Evolutionary conservation across 2,888 invertebrate species (phyloP), one percentile per base, ranked within the genome.

Genomic region (Drosophila tanythrix): DNA sequence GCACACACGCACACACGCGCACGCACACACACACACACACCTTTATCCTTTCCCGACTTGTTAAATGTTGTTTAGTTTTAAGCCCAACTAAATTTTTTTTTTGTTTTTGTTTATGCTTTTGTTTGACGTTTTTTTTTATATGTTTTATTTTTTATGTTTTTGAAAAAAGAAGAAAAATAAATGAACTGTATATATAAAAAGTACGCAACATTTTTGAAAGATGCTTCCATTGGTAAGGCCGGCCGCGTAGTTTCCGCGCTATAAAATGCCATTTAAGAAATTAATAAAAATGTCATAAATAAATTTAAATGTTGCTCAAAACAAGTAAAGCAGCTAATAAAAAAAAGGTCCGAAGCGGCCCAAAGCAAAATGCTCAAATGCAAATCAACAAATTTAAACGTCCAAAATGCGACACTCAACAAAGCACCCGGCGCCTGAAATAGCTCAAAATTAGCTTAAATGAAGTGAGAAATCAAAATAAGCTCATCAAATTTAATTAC

Each of bases 391-490:
- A 27, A 68, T 66, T 74, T 64, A 77, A 81, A 74, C 52, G 63
- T 53, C 66, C 48, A 59, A 76, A 62, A 50, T 55, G 18, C 73
- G 56, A 77, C 63, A 70, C 56, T 50, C 74, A 74, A 81, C 79
- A 81, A 79, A 81, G 78, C 81, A 53, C 35, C 70, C 72, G 78
- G 61, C 78, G 79, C 78, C 74, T 62, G 11, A 79, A 79, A 78
- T 78, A 70, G 81, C 65, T 81, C 48, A 57, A 85, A 85, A 85
- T 85, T 88, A 89, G 86, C 85, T 80, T 89, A 89, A 85, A 85
- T 88, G 88, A 85, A 85, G 85, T 88, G 88, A 85, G 79, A 85
- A 85, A 89, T 85, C 82, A 84, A 85, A 88, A 87, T 89, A 89
- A 88, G 86, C 86, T 67, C 85, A 76, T 85, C 80, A 85, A 89